Evolutionary conservation across 2,888 invertebrate genomes (phyloP), one percentile per base, ranked within the genome.

Genomic region (Graphium colonna): DNA sequence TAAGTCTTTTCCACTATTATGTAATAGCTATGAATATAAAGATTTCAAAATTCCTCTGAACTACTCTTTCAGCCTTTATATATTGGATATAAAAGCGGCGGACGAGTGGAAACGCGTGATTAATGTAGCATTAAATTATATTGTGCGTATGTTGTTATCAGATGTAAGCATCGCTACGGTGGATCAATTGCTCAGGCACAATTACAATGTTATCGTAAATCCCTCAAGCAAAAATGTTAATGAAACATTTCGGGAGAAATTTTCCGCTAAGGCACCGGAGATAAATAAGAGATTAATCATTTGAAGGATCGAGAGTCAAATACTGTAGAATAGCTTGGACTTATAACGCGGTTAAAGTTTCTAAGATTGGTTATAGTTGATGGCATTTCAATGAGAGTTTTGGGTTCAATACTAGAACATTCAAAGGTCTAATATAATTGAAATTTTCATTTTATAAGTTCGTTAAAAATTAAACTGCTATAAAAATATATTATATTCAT

Each of bases 231-330:
- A 17, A n/a, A 16, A 42, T 52, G 26, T 38, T 47, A 52, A 52
- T 52, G 33, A 52, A 47, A 33, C 41, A 42, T 52, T 52, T 47
- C 12, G 28, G 42, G n/a, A 18, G n/a, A 36, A 40, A 40, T 18
- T 28, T 39, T 39, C 40, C 46, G 41, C 16, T 21, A 38, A 26
- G 12, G 16, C 15, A n/a, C n/a, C 12, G 15, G 17, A 18, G 44
- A 15, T 16, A 41, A 31, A 46, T 41, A 47, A 47, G 26, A 42
- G 47, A 52, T 47, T 17, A 47, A 28, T 47, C 52, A 26, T 46
- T 52, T 52, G 52, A 52, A 33, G 52, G 36, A 52, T 52, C 33
- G 36, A 7, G 41, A 46, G 33, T 42, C 16, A 33, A 41, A 21
- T 31, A 1, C 33, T 10, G 46, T 28, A 31, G 48, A 3, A 21